phyloP scores from a whole-genome alignment of 2,888 invertebrate species.

The Panzeria rudis region DNA sequence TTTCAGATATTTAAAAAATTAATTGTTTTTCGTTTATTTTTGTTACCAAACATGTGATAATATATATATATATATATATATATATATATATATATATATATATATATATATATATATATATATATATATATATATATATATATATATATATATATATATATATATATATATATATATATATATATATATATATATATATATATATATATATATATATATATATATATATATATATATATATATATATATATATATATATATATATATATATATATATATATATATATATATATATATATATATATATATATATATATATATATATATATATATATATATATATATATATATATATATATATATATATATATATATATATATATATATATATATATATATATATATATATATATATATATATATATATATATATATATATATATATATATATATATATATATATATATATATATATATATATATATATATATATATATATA shows the following conservation, averaged over 20 bases:
- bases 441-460: background rate
- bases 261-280: background rate
- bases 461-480: background rate
- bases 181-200: background rate
- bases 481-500: background rate
- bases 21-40: background rate
- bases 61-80: background rate
- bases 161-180: background rate
- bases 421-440: background rate
- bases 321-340: background rate
- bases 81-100: background rate
- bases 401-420: background rate
- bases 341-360: background rate
- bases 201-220: background rate
- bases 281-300: background rate
- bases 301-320: background rate
- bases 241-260: background rate
- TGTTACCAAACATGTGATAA: background rate
- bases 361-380: background rate
- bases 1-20: background rate
- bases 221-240: background rate
- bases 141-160: background rate
- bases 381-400: background rate
- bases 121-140: background rate
- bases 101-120: background rate